Evolutionary conservation across 2,888 invertebrate genomes (phyloP), one percentile per base, ranked within the genome.

Genomic region (Tachina grossa): DNA sequence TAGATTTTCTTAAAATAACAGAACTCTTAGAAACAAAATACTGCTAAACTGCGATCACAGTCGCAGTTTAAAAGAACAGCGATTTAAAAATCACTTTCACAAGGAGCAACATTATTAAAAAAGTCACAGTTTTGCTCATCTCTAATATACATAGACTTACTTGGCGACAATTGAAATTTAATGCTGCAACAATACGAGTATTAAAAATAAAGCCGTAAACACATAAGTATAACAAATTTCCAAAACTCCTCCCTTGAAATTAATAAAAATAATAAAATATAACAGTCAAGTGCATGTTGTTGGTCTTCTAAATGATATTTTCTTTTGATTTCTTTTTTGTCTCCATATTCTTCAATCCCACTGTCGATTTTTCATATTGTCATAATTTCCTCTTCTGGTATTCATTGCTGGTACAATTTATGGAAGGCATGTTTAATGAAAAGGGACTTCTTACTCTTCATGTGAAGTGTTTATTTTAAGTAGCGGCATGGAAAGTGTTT

Each of bases 401-500:
- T 69, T 61, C 31, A 19, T 69, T 61, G 16, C 22, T 11, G 43
- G 47, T 47, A 41, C 41, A 68, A 59, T 51, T 77, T 57, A 59
- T 68, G 65, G 55, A 49, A 49, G 13, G 45, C 16, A 19, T 47
- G 41, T 55, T 65, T 72, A 79, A 79, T 63, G 59, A 72, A 72
- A 55, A 55, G 63, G 31, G n/a, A 39, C 53, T 69, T 8, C 53
- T 69, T 61, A 41, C 16, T 31, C 31, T 31, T 31, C 57, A 68
- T 61, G 51, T 53, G 51, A 69, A 78, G 69, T 63, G 31, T 31
- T 31, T 55, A 14, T 22, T 77, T 59, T 72, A 55, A 79, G 71
- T 55, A 72, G 63, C 71, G 51, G 51, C 22, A 69, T 69, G 69
- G 59, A 69, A 79, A 53, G 69, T 65, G 41, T 53, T 71, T 71